Base-by-base conservation (phyloP, 2,113 vertebrate genomes). In the Dromiciops gliroides region DNA sequence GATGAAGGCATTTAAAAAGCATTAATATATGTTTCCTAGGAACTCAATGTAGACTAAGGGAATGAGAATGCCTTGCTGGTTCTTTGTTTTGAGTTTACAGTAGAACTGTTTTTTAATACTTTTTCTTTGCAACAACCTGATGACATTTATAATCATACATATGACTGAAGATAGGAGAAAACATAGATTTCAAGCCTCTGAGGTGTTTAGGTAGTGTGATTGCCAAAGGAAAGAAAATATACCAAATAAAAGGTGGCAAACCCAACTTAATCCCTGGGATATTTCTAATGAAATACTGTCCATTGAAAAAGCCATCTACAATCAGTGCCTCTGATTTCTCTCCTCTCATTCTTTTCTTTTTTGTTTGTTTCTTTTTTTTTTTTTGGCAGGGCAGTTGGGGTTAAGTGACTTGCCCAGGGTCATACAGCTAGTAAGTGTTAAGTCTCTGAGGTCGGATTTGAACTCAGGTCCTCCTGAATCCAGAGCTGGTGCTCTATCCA, bases 111-210 rank as follows among this genome's bases (percentile, higher is more conserved):
- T 96, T 50, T 92, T 90, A 37, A 37, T 31, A 5, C 22, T 10
- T 96, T 93, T 94, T 95, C 90, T 92, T 31, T 50, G 95, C 94
- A 92, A 2, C 0, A 44, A 56, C 3, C 28, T 92, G 91, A 75
- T 94, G 19, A 5, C 92, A 52, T 92, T 91, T 91, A 94, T 94
- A 24, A 95, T 90, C 89, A n/a, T 67, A 1, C 51, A 3, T 83
- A 51, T 50, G 92, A 93, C 47, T 56, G 60, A 14, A 75, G 31
- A 19, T 16, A 75, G 14, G 14, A 14, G 11, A 93, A 95, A 95
- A 75, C 48, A 95, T 93, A 92, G 56, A 75, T 92, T 92, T 94
- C 90, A 8, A 47, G 26, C 12, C 92, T 94, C 92, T 67, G 60
- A 75, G 4, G 24, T 75, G 4, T 12, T 16, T 75, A 75, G 37